Evolutionary conservation across 1,140 invertebrate species (phyloP).

Genomic region (Brachionus sp.): DNA sequence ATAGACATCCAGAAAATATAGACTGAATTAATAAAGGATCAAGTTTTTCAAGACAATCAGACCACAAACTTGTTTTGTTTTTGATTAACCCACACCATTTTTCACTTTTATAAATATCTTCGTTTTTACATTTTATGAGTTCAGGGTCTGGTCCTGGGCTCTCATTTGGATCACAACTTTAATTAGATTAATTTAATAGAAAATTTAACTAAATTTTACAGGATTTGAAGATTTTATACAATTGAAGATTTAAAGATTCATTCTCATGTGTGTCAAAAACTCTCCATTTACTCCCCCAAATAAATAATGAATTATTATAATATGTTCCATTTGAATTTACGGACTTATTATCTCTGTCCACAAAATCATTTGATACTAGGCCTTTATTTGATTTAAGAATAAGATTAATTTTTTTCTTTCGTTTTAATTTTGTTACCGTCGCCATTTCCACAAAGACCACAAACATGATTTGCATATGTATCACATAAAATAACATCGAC

Average conservation of each 20-base stretch:
- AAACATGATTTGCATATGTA: slow-evolving; percentile 20
- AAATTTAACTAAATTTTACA: not conserved
- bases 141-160: not conserved
- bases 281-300: slow-evolving; percentile 31
- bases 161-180: not conserved
- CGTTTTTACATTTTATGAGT: not conserved
- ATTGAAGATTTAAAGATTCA: not conserved
- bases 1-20: not conserved
- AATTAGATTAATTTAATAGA: not conserved
- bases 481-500: slow-evolving; percentile 34
- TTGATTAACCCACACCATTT: slow-evolving; percentile 29
- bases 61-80: not conserved
- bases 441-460: slow-evolving; percentile 35
- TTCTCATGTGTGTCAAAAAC: not conserved
- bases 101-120: not conserved
- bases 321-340: not conserved
- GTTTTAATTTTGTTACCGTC: not conserved
- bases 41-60: not conserved
- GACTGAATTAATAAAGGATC: not conserved
- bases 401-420: not conserved
- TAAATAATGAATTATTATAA: slow-evolving; percentile 1
- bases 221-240: not conserved
- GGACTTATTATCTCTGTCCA: not conserved
- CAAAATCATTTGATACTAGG: slow-evolving; percentile 15
- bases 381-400: not conserved